A percentile compares a stretch with the other conserved stretches of the same genome.
Conservation (phyloP, 2,888 invertebrate species). For the Heteropelma amictum region DNA sequence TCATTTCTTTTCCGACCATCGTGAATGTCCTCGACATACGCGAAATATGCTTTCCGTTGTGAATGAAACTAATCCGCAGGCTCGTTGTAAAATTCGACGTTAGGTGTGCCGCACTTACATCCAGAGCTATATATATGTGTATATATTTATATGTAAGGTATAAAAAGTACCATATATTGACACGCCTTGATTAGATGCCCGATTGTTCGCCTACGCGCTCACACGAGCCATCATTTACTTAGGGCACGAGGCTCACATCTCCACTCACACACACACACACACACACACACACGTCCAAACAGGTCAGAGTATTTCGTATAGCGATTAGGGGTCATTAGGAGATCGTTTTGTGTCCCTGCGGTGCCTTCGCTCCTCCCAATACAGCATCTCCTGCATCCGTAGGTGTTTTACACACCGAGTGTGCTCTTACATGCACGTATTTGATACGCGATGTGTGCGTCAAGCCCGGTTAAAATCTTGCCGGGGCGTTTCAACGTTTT, state of each 20-base stretch:
- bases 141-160: not conserved
- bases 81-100: conserved; percentile 14
- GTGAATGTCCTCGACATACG: too few relatives aligned
- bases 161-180: conserved; percentile 43
- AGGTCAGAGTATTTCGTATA: conserved; percentile 70
- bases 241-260: conserved; percentile 57
- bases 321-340: conserved; percentile 76
- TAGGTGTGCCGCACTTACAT: conserved; percentile 42
- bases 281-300: too few relatives aligned
- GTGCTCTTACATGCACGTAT: conserved; percentile 23
- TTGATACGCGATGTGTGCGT: conserved; percentile 65
- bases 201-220: conserved; percentile 53
- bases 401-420: conserved; percentile 32
- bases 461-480: conserved; percentile 31
- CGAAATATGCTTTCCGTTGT: not conserved
- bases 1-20: too few relatives aligned
- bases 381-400: conserved; percentile 22
- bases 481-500: conserved; percentile 71
- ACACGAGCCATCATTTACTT: conserved; percentile 71
- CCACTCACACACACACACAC: too few relatives aligned
- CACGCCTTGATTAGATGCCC: conserved; percentile 54
- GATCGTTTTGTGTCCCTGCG: conserved; percentile 72
- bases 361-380: conserved; percentile 50
- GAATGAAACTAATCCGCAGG: conserved; percentile 7
- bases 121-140: too few relatives aligned